phyloP scores from a whole-genome alignment of 2,113 vertebrate genomes.

The Ovibos moschatus region DNA sequence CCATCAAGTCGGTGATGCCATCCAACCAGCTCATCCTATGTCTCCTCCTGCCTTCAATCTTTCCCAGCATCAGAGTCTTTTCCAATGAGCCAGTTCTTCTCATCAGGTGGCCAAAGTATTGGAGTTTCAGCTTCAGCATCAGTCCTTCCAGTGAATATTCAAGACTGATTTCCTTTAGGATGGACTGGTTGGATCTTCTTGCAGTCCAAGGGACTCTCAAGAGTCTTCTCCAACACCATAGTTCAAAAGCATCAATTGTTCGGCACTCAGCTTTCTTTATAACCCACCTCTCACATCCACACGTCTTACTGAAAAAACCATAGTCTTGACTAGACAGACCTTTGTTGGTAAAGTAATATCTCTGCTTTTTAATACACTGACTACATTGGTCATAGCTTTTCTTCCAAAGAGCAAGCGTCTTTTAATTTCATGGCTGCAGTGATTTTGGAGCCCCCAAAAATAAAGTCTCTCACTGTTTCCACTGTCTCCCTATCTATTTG shows the following conservation, averaged over 20 bases:
- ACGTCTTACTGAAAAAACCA: not conserved
- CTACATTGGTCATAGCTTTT: not conserved
- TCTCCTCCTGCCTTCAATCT: not conserved
- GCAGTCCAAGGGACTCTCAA: not conserved
- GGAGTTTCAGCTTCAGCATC: not conserved
- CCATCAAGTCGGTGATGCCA: not conserved
- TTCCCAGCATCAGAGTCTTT: not conserved
- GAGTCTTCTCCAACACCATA: not conserved
- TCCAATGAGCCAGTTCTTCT: not conserved
- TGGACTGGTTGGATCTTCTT: not conserved
- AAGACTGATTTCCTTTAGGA: not conserved
- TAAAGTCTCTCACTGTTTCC: not conserved
- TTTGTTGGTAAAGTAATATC: not conserved
- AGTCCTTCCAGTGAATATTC: not conserved
- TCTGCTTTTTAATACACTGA: not conserved
- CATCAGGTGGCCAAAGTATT: not conserved
- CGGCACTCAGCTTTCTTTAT: not conserved
- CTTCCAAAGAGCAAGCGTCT: not conserved
- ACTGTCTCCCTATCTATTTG: not conserved
- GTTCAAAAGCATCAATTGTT: not conserved
- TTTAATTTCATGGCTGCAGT: not conserved
- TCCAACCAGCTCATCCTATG: not conserved
- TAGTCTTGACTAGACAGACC: not conserved
- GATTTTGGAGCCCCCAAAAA: not conserved
- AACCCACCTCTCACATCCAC: not conserved